Percentiles rank a stretch among this genome's conserved stretches.
phyloP scores from a whole-genome alignment of 2,113 vertebrate genomes.

The Rhinoderma darwinii region DNA sequence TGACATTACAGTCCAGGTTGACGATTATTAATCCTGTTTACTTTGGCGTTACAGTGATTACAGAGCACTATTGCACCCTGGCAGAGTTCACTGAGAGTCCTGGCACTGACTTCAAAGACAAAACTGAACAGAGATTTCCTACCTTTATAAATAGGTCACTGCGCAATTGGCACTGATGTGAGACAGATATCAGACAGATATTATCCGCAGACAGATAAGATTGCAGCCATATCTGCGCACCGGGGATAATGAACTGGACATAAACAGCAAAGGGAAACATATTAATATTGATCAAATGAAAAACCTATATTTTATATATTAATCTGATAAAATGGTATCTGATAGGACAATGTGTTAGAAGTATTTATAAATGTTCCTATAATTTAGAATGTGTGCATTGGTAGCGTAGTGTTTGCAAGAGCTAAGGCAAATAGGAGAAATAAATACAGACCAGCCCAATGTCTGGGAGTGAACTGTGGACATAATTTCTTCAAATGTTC shows the following conservation, averaged over 20 bases:
- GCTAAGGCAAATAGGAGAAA: slow-evolving; percentile 45
- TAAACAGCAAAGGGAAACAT: neutral
- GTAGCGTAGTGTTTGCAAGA: slow-evolving; percentile 48
- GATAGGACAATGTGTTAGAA: neutral
- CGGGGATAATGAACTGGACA: neutral
- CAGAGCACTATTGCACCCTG: neutral
- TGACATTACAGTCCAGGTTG: neutral
- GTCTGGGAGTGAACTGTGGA: slow-evolving; percentile 42
- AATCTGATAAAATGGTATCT: neutral
- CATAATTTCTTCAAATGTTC: slow-evolving; percentile 32
- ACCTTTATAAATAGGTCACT: slow-evolving; percentile 30
- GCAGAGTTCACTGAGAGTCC: neutral
- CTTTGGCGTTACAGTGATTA: neutral
- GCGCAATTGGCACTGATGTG: neutral
- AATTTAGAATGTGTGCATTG: slow-evolving; percentile 36
- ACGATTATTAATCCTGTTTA: neutral
- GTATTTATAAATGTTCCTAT: neutral
- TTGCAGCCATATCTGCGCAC: neutral
- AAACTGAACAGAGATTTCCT: neutral
- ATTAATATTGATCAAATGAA: neutral
- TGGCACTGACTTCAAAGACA: slow-evolving; percentile 18
- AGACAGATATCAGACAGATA: slow-evolving; percentile 48
- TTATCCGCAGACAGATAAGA: slow-evolving; percentile 25
- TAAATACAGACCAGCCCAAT: slow-evolving; percentile 55
- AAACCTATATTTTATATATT: neutral